These are phyloP conservation scores for Lepus townsendii DNA, from an alignment of 2,797 vertebrate genomes.

Conservation along the genomic window DNA sequence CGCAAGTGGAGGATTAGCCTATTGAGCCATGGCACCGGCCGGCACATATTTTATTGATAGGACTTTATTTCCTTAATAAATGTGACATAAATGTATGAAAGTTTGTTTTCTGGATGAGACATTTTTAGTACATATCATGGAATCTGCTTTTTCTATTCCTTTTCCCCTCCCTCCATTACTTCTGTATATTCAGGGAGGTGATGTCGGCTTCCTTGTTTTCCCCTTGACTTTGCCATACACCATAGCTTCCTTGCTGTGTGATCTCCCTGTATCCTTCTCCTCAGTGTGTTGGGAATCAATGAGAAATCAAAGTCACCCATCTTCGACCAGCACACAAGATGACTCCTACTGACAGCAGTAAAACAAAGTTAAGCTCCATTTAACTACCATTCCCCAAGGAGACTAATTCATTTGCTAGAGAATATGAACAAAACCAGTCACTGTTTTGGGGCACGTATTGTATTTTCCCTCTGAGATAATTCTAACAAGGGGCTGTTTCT, in stretches of 20 bases:
- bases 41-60: neutral
- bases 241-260: conserved; percentile 49
- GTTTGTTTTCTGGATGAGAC: neutral
- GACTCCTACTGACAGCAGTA: neutral
- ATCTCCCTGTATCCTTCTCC: conserved; percentile 2
- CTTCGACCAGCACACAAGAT: conserved; percentile 40
- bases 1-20: too few species aligned
- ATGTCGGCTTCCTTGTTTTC: neutral
- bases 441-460: neutral
- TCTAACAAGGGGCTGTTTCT: neutral
- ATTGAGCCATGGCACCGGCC: too few species aligned
- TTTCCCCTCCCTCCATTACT: neutral
- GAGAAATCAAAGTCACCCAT: conserved; percentile 67
- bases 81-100: neutral
- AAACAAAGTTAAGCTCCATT: conserved; percentile 53
- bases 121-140: neutral
- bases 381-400: conserved; percentile 56
- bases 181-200: neutral
- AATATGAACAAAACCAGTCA: conserved; percentile 9
- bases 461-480: conserved; percentile 55
- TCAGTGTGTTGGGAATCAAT: conserved; percentile 64
- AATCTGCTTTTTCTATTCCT: neutral
- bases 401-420: neutral
- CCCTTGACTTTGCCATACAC: conserved; percentile 16
- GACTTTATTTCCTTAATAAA: neutral